Conservation (phyloP, 2,113 vertebrate species). For the Dromaius novaehollandiae region DNA sequence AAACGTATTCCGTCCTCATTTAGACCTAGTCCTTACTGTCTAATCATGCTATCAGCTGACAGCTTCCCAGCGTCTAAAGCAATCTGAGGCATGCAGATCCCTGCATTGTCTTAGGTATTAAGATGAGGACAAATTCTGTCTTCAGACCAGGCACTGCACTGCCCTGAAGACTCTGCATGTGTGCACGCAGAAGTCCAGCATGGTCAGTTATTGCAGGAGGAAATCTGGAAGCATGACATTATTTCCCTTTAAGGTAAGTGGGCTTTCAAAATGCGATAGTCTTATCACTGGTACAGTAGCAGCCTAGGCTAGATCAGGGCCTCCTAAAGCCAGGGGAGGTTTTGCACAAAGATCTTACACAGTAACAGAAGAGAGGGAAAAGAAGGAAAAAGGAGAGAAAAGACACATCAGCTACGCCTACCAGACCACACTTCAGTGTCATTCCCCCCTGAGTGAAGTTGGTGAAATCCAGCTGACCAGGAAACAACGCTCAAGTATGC, state of each 20-base stretch:
- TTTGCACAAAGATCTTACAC: not conserved
- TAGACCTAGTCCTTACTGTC: not conserved
- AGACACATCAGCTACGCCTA: not conserved
- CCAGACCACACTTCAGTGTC: not conserved
- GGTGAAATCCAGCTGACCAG: not conserved
- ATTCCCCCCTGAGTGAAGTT: fast-evolving
- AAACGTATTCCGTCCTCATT: not conserved
- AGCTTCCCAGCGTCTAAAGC: not conserved
- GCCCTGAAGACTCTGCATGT: not conserved
- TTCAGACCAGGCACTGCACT: not conserved
- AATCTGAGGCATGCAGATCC: not conserved
- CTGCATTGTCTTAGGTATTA: not conserved
- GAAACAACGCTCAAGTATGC: fast-evolving
- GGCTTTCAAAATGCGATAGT: not conserved
- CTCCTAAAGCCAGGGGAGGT: not conserved
- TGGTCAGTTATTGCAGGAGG: not conserved
- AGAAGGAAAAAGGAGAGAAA: not conserved
- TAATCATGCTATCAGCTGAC: not conserved
- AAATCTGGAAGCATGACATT: not conserved
- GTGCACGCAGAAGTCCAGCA: fast-evolving
- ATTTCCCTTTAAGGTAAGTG: not conserved
- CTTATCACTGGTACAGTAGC: not conserved
- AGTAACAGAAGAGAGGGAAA: not conserved
- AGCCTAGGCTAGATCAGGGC: not conserved
- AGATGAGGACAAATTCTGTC: not conserved